Evolutionary conservation across 2,888 invertebrate genomes (phyloP).

Genomic region (Merodon equestris): DNA sequence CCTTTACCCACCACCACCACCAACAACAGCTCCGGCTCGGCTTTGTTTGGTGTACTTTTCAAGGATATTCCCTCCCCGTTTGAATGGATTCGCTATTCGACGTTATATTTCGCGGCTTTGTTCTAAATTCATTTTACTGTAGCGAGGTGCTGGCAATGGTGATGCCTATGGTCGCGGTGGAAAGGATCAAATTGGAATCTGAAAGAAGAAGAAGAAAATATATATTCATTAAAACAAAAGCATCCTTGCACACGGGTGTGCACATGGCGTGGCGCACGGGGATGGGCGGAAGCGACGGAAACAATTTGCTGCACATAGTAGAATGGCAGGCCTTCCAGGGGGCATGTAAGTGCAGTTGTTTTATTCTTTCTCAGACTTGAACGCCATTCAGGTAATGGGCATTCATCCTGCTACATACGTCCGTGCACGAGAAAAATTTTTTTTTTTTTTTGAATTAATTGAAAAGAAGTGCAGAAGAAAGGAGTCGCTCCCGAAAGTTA

Average conservation of each 20-base stretch:
- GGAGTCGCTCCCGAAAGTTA: constrained; percentile 58
- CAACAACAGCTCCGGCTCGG: not conserved
- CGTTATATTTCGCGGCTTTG: constrained; percentile 67
- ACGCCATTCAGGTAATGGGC: constrained; percentile 56
- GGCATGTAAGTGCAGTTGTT: constrained; percentile 33
- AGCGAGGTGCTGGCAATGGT: not conserved
- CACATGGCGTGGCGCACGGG: constrained; percentile 36
- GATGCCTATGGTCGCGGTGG: constrained; percentile 17
- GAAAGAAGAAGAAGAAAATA: constrained; percentile 19
- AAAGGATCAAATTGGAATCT: constrained; percentile 43
- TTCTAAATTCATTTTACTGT: constrained; percentile 62
- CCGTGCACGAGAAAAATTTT: constrained; percentile 14
- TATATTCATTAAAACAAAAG: constrained; percentile 67
- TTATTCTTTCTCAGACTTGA: constrained; percentile 10
- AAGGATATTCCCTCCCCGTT: constrained; percentile 60
- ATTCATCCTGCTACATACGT: not conserved
- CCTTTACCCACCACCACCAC: not conserved
- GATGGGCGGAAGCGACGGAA: constrained; percentile 53
- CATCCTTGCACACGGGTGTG: constrained; percentile 48
- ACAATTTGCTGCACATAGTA: constrained; percentile 47
- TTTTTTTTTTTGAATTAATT: constrained; percentile 57
- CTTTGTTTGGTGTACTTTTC: constrained; percentile 53
- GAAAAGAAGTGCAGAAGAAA: constrained; percentile 66
- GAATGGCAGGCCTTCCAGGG: constrained; percentile 1
- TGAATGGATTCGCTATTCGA: constrained; percentile 64